phyloP scores from a whole-genome alignment of 2,888 invertebrate genomes.

The Belgica antarctica region DNA sequence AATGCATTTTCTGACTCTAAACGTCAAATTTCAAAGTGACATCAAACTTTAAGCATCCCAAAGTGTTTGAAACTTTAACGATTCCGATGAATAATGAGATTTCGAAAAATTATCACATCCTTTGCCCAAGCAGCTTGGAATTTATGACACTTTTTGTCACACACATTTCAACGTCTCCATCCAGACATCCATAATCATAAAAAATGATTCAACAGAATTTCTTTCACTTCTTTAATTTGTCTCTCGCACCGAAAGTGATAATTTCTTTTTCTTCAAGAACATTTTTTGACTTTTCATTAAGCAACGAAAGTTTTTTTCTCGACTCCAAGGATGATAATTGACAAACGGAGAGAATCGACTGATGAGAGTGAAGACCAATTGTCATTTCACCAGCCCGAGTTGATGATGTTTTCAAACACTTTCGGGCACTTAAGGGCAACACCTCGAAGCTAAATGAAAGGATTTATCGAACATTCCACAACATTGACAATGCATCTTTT shows the following conservation, averaged over 20 bases:
- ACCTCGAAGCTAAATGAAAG: slow-evolving; percentile 26
- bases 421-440: slow-evolving; percentile 3
- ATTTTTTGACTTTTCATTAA: slow-evolving; percentile 26
- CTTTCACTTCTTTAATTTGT: slow-evolving; percentile 9
- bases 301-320: slow-evolving; percentile 5
- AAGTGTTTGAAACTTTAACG: background rate
- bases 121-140: background rate
- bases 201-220: slow-evolving; percentile 38
- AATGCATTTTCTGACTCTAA: too few relatives aligned
- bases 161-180: slow-evolving; percentile 1
- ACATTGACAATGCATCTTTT: slow-evolving; percentile 17
- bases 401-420: background rate
- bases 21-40: too few relatives aligned
- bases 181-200: slow-evolving; percentile 36
- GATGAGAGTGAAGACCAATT: too few relatives aligned
- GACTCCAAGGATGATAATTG: background rate
- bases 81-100: background rate
- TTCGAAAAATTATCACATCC: slow-evolving; percentile 24
- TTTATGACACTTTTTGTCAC: slow-evolving; percentile 36
- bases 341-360: background rate
- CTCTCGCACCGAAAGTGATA: slow-evolving; percentile 22
- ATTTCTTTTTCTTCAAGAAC: background rate
- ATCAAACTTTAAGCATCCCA: too few relatives aligned
- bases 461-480: slow-evolving; percentile 27
- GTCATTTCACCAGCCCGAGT: too few relatives aligned